phyloP scores from a whole-genome alignment of 2,113 vertebrate species.

The Ictalurus furcatus region DNA sequence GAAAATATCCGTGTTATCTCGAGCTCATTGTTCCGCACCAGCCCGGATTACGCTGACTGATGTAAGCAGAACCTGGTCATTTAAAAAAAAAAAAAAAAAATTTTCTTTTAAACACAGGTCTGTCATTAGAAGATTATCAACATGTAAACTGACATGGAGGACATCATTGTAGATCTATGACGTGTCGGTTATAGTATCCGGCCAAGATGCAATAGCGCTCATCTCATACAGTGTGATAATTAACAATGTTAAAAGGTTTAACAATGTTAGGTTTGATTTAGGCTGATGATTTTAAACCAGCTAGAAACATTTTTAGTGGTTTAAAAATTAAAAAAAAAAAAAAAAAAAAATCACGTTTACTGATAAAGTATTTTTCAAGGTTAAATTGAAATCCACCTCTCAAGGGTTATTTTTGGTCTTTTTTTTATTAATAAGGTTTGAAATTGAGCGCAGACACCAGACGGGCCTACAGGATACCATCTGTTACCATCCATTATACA shows the following conservation, averaged over 20 bases:
- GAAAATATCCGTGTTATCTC: no score
- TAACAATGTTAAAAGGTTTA: no score
- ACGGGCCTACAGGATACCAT: conserved; percentile 17
- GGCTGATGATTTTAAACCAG: not conserved
- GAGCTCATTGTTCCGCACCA: no score
- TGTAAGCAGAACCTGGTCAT: not conserved
- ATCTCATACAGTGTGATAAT: not conserved
- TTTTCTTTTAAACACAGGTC: not conserved
- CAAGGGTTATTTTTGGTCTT: not conserved
- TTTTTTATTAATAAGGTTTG: not conserved
- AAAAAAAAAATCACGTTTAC: not conserved
- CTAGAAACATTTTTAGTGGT: not conserved
- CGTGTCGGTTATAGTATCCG: not conserved
- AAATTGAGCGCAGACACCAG: not conserved
- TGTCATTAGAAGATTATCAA: not conserved
- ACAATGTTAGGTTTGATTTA: no score
- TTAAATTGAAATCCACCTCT: not conserved
- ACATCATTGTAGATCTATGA: not conserved
- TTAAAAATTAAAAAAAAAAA: not conserved
- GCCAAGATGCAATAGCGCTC: no score
- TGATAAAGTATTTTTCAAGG: not conserved
- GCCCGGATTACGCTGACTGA: not conserved
- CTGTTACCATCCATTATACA: conserved; percentile 27
- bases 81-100: not conserved
- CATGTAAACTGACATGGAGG: not conserved